Evolutionary conservation across 30 jellyfish, hydroid and myxozoan genomes (phyloP).

Genomic region (Cassiopea andromeda): DNA sequence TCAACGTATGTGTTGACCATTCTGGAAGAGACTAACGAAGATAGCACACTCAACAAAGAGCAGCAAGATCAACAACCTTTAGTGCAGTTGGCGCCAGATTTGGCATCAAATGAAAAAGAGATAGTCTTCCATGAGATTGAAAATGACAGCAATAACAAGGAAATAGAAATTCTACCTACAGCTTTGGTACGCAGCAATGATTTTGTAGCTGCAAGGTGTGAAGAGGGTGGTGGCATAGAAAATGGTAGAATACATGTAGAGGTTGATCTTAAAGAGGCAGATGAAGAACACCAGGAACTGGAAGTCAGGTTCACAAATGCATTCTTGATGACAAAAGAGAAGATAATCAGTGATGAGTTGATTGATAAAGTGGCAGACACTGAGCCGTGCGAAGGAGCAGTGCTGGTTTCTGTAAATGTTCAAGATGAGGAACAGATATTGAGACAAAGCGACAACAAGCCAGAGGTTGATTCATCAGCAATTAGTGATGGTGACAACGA

Average conservation of each 20-base stretch:
- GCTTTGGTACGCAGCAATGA: too few species aligned
- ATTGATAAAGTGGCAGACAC: neutral
- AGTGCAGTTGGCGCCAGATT: neutral
- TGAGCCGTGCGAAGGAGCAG: neutral
- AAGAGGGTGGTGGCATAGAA: too few species aligned
- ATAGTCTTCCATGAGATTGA: neutral
- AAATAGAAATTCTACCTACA: neutral
- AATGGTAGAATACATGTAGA: too few species aligned
- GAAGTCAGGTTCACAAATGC: neutral
- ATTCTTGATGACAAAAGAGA: neutral
- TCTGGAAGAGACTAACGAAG: neutral
- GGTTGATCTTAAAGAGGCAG: neutral
- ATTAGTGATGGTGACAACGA: neutral
- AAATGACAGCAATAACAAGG: constrained; percentile 11
- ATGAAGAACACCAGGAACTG: neutral
- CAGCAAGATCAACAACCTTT: neutral
- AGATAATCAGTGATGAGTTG: neutral
- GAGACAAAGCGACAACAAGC: too few species aligned
- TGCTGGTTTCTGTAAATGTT: neutral
- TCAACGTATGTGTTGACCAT: neutral
- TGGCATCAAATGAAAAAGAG: neutral
- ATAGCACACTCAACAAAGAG: neutral
- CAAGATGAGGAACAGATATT: too few species aligned
- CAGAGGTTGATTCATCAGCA: too few species aligned
- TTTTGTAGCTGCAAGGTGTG: too few species aligned